Evolutionary conservation across 2,113 vertebrate genomes (phyloP), one percentile per base, ranked within the genome.

Genomic region (Tenrec ecaudatus): DNA sequence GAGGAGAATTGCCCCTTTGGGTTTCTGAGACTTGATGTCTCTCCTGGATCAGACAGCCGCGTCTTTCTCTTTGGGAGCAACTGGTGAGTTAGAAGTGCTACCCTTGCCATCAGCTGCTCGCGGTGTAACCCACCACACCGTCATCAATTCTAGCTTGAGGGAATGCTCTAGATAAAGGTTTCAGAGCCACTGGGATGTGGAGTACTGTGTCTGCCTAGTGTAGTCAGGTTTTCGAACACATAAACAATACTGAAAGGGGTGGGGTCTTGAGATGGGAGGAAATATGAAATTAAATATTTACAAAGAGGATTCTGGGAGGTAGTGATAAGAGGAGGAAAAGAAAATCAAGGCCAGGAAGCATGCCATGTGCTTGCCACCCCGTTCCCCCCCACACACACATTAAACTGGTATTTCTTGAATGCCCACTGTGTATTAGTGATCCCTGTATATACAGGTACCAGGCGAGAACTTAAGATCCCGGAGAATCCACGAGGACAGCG

Each of bases 341-440:
- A 71, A 80, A 88, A 27, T 43, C 73, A 40, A 90, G 93, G 79
- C 27, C 33, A 86, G 88, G 60, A 93, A 93, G 82, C 71, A 60
- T 77, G 69, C 36, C 77, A 58, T 4, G 19, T 8, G 0, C n/a
- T 69, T 38, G 27, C 62, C n/a, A 79, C 92, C 75, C 36, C 82
- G 71, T 78, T 62, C 80, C 81, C 76, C 47, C 47, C 47, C 47
- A 47, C 43, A 5, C 43, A 5, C 5, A 47, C 64, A 62, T 86
- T 77, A 71, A 75, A 76, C 17, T 82, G n/a, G 2, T 85, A 85
- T 87, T 87, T 91, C 69, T 22, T 38, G 11, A n/a, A 47, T 82
- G 57, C 11, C 73, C 79, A 33, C 3, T 36, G 2, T 40, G 16
- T 62, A 53, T 88, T 36, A 64, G 62, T 77, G 19, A 77, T 64